Percentiles rank a stretch among this genome's conserved stretches.
phyloP scores from a whole-genome alignment of 2,797 vertebrate genomes.

The Notolabrus celidotus region DNA sequence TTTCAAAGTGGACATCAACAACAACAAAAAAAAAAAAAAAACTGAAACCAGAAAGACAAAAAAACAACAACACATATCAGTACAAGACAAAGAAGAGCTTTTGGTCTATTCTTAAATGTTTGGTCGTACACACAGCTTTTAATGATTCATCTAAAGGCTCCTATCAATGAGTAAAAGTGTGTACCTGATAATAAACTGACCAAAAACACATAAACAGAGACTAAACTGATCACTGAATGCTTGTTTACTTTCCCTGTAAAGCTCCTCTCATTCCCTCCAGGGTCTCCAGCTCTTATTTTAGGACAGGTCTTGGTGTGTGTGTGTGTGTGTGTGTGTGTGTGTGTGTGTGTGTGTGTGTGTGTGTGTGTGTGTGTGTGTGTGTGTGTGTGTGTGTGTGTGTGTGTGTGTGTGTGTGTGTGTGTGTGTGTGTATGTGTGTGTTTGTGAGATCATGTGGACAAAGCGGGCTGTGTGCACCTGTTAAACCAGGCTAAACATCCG shows the following conservation, averaged over 20 bases:
- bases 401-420: slow-evolving; percentile 2
- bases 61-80: too few relatives aligned
- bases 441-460: slow-evolving; percentile 14
- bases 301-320: neutral
- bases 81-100: too few relatives aligned
- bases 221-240: neutral
- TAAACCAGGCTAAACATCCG: slow-evolving; percentile 59
- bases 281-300: slow-evolving; percentile 44
- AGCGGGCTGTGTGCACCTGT: neutral
- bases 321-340: slow-evolving; percentile 2
- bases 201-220: too few relatives aligned
- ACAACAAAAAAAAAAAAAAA: too few relatives aligned
- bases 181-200: too few relatives aligned
- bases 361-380: slow-evolving; percentile 2
- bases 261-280: neutral
- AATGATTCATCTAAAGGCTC: too few relatives aligned
- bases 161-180: too few relatives aligned
- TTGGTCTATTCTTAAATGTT: too few relatives aligned
- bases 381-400: slow-evolving; percentile 1
- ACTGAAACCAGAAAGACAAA: too few relatives aligned
- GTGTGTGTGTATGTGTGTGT: slow-evolving; percentile 2
- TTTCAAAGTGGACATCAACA: too few relatives aligned
- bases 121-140: too few relatives aligned
- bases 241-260: slow-evolving; percentile 5
- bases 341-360: slow-evolving; percentile 1